Conservation (phyloP, 2,888 invertebrate species). For the Maniola hyperantus region DNA sequence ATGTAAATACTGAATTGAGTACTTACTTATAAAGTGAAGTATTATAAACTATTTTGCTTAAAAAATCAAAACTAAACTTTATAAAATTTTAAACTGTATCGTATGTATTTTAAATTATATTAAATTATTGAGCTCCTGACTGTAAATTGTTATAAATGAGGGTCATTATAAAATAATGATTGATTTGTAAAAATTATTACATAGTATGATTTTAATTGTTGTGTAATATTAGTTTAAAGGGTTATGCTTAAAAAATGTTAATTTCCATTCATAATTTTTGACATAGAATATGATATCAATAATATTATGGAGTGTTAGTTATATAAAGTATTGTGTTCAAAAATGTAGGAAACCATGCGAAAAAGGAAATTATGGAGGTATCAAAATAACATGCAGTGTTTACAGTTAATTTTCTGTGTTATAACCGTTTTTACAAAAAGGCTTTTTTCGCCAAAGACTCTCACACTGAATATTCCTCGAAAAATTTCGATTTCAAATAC, state of each 20-base stretch:
- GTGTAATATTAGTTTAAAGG: neutral
- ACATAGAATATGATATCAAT: neutral
- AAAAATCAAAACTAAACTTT: constrained; percentile 10
- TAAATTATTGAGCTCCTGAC: constrained; percentile 7
- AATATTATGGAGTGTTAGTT: too few relatives aligned
- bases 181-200: constrained; percentile 15
- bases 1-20: constrained; percentile 11
- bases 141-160: constrained; percentile 6
- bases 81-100: constrained; percentile 17
- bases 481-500: too few relatives aligned
- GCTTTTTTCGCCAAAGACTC: too few relatives aligned
- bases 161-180: constrained; percentile 13
- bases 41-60: constrained; percentile 18
- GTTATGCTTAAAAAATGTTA: neutral
- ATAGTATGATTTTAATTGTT: constrained; percentile 4
- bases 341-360: neutral
- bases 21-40: constrained; percentile 1
- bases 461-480: too few relatives aligned
- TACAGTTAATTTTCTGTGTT: too few relatives aligned
- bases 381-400: too few relatives aligned
- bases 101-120: too few relatives aligned
- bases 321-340: constrained; percentile 3
- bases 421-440: too few relatives aligned
- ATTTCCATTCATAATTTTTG: neutral
- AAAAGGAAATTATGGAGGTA: neutral